Evolutionary conservation across 2,113 vertebrate genomes (phyloP).

Genomic region (Labeo catla): DNA sequence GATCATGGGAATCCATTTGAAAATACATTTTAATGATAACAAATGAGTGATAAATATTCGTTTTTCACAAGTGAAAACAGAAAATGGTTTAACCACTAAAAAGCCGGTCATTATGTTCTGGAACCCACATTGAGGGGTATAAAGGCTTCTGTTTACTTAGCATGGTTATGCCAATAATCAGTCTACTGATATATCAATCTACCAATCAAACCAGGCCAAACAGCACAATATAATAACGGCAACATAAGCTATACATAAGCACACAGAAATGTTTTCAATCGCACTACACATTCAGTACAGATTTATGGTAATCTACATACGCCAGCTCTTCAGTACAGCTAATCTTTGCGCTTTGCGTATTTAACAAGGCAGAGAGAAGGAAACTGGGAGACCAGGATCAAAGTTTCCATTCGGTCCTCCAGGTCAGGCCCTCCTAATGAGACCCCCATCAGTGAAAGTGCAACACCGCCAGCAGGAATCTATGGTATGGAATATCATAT

Average conservation of each 20-base stretch:
- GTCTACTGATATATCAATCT: not conserved
- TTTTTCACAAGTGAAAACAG: not conserved
- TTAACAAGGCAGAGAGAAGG: not conserved
- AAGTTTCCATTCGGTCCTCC: slow-evolving; percentile 55
- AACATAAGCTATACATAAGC: not conserved
- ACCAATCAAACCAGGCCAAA: not conserved
- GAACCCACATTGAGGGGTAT: not conserved
- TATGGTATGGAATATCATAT: slow-evolving; percentile 58
- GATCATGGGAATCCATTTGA: not conserved
- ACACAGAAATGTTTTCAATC: not conserved
- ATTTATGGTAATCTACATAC: not conserved
- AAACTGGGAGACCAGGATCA: slow-evolving; percentile 16
- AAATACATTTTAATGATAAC: not conserved
- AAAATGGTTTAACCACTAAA: not conserved
- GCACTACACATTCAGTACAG: not conserved
- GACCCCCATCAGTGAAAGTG: slow-evolving; percentile 44
- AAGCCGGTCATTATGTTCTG: not conserved
- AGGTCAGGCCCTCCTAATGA: slow-evolving; percentile 54
- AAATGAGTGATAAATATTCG: not conserved
- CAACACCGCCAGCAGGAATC: slow-evolving; percentile 53
- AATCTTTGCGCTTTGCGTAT: not conserved
- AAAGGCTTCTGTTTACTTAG: not conserved
- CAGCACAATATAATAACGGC: not conserved
- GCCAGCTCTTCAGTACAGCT: slow-evolving; percentile 21
- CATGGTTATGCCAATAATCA: not conserved